Evolutionary conservation across 1,140 invertebrate genomes (phyloP), one percentile per base, ranked within the genome.

Genomic region (Panulirus ornatus): DNA sequence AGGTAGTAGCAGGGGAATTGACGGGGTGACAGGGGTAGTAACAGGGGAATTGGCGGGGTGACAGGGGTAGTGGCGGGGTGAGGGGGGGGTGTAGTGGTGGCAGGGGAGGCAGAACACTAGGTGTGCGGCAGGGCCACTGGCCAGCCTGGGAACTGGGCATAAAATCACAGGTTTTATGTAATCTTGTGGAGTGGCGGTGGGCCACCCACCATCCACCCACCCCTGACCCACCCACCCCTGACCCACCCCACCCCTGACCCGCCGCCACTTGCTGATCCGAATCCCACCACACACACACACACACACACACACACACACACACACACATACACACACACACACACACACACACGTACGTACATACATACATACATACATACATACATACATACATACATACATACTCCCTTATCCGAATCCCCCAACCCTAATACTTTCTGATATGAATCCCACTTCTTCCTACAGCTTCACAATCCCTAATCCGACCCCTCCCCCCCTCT

Each of bases 151-250:
- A 47, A 66, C n/a, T 27, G 1, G 27, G n/a, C 44, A 42, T 79
- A 51, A 51, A 79, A 51, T 79, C 42, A 79, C 44, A 14, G 76
- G 76, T 79, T 47, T 79, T 42, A 79, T 44, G 42, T 79, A 51
- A 79, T 79, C 44, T 51, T 34, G 14, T 40, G 42, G 38, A 79
- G 76, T 79, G 76, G 40, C 27, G 2, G 30, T 2, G 38, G 66
- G n/a, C 66, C 1, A 34, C 66, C n/a, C 36, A 70, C 66, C 66
- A n/a, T 70, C 3, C 66, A 8, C 22, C 66, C 66, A n/a, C 36
- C 36, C 38, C 38, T 22, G 30, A 8, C 73, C 44, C 38, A 9
- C 73, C n/a, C 9, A 22, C 16, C 71, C 38, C 36, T 42, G 2
- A 8, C 9, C n/a, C 70, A 3, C 16, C 16, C 16, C 3, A 16